phyloP scores from a whole-genome alignment of 2,113 vertebrate genomes.

The Probosciger aterrimus region DNA sequence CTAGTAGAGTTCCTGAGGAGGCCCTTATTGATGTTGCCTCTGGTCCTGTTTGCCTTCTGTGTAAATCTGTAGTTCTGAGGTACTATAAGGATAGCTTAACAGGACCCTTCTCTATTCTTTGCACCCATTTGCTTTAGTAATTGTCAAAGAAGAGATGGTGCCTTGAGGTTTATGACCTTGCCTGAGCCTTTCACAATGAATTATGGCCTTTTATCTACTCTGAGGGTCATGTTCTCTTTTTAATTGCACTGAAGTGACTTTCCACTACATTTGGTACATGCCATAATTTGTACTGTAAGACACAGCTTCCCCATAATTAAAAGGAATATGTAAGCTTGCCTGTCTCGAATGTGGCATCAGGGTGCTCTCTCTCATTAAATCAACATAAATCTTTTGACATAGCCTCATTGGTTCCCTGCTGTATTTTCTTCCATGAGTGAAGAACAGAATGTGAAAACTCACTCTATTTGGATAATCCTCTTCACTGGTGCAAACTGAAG shows the following conservation, averaged over 20 bases:
- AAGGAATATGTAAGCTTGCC: not conserved
- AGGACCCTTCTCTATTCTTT: not conserved
- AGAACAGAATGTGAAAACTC: not conserved
- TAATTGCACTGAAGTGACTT: constrained; percentile 16
- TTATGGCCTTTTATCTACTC: not conserved
- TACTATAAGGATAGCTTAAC: not conserved
- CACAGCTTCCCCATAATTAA: not conserved
- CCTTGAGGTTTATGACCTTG: constrained; percentile 11
- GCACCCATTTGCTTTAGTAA: not conserved
- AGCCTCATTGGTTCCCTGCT: not conserved
- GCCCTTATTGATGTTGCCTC: not conserved
- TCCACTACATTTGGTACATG: not conserved
- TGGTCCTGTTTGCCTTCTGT: not conserved
- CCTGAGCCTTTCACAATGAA: not conserved
- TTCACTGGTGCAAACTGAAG: not conserved
- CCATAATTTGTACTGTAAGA: constrained; percentile 7
- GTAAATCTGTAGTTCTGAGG: not conserved
- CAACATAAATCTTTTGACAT: not conserved
- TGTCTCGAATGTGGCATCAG: not conserved
- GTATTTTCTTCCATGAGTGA: not conserved
- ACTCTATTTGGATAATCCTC: not conserved
- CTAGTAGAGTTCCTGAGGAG: not conserved
- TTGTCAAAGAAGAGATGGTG: not conserved
- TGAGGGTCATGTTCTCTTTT: not conserved
- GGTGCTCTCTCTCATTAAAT: not conserved